These are phyloP conservation scores for Ectropis grisescens DNA, from an alignment of 1,140 invertebrate genomes.

Conservation along the genomic window DNA sequence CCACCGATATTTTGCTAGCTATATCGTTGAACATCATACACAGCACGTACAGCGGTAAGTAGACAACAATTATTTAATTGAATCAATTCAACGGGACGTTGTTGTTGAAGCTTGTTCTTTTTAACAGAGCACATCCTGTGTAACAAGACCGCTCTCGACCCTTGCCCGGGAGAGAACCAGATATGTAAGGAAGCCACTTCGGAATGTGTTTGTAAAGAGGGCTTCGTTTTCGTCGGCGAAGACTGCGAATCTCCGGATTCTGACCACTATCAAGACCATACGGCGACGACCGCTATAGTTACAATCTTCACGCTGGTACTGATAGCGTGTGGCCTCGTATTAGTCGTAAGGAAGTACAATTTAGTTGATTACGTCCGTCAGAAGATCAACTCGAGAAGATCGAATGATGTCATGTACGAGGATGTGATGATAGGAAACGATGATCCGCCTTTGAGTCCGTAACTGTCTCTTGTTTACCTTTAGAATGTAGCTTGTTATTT, in stretches of 20 bases:
- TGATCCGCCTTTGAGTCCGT: slow-evolving; percentile 60
- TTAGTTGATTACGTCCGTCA: slow-evolving; percentile 56
- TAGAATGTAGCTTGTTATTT: slow-evolving; percentile 10
- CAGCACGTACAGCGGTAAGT: slow-evolving; percentile 50
- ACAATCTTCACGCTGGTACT: slow-evolving; percentile 54
- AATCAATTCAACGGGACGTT: slow-evolving; percentile 44
- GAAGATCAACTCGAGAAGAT: slow-evolving; percentile 48
- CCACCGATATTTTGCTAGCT: slow-evolving; percentile 31
- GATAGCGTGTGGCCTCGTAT: slow-evolving; percentile 42
- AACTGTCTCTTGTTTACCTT: slow-evolving; percentile 16
- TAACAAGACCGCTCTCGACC: slow-evolving; percentile 28
- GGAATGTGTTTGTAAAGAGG: slow-evolving; percentile 37
- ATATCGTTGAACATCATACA: slow-evolving; percentile 39
- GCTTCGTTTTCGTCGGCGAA: slow-evolving; percentile 28
- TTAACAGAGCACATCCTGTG: slow-evolving; percentile 66
- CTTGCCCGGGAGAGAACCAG: slow-evolving; percentile 33
- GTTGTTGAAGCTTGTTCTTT: slow-evolving; percentile 53
- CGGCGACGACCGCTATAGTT: slow-evolving; percentile 34
- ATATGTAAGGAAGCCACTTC: slow-evolving; percentile 27
- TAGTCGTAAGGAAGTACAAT: slow-evolving; percentile 62
- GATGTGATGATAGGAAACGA: slow-evolving; percentile 69
- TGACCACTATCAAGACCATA: slow-evolving; percentile 17
- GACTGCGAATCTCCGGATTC: slow-evolving; percentile 22
- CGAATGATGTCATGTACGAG: slow-evolving; percentile 61
- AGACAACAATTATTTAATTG: slow-evolving; percentile 63